phyloP scores from a whole-genome alignment of 2,113 vertebrate genomes.

The Climacteris rufus region DNA sequence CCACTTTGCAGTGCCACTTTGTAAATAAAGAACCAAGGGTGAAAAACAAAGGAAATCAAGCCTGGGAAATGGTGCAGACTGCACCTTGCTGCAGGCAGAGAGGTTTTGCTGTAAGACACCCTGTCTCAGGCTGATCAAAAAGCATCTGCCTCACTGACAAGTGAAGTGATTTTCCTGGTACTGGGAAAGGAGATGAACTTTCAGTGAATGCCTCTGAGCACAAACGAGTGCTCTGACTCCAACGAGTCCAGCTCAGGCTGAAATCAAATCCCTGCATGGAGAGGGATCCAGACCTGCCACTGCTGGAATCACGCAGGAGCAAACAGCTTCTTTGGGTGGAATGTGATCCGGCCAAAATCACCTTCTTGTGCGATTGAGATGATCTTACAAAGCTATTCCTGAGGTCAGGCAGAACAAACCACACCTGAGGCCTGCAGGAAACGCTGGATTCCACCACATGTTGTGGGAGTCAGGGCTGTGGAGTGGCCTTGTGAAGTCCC shows the following conservation, averaged over 20 bases:
- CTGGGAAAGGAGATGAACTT: neutral
- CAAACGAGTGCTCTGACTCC: neutral
- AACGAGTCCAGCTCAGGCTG: neutral
- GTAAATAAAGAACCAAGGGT: neutral
- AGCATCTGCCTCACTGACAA: neutral
- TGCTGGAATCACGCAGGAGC: rapidly evolving
- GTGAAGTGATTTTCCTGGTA: neutral
- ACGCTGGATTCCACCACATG: neutral
- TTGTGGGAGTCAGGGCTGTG: neutral
- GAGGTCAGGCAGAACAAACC: neutral
- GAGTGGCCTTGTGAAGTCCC: neutral
- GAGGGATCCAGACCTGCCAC: neutral
- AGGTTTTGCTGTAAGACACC: neutral
- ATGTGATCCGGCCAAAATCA: neutral
- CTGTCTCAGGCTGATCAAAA: neutral
- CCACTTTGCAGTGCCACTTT: neutral
- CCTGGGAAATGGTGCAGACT: neutral
- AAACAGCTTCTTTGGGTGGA: neutral
- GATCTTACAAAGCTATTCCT: neutral
- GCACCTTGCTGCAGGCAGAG: neutral
- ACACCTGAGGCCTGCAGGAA: neutral
- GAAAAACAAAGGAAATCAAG: neutral
- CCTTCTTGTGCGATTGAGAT: neutral
- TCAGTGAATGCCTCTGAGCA: neutral
- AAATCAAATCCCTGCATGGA: neutral